Evolutionary conservation across 2,113 vertebrate genomes (phyloP).

Genomic region (Mesembrinibis cayennensis): DNA sequence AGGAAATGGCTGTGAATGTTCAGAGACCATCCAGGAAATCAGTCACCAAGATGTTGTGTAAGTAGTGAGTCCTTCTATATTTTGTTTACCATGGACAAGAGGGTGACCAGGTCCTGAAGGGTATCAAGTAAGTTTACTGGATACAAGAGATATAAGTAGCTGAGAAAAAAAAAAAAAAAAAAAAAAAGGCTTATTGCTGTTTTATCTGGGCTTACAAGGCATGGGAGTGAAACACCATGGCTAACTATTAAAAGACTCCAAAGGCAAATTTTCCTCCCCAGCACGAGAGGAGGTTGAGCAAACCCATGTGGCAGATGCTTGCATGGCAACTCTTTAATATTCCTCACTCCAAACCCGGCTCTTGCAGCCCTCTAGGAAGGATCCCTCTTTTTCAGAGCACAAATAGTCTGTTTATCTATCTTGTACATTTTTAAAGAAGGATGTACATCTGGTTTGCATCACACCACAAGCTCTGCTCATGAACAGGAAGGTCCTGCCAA

Average conservation of each 20-base stretch:
- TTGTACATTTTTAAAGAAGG: not conserved
- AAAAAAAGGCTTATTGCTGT: not conserved
- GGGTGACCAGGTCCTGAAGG: not conserved
- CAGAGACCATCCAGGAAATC: slow-evolving; percentile 77
- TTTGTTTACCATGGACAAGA: not conserved
- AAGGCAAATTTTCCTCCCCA: not conserved
- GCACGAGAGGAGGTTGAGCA: not conserved
- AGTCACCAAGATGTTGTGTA: slow-evolving; percentile 80
- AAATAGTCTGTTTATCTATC: not conserved
- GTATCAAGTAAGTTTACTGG: not conserved
- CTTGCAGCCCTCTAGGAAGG: not conserved
- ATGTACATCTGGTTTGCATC: not conserved
- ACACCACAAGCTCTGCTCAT: not conserved
- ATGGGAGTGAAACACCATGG: not conserved
- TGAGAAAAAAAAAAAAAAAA: not conserved
- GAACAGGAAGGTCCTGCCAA: not conserved
- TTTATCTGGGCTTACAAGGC: not conserved
- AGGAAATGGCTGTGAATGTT: slow-evolving; percentile 70
- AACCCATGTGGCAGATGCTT: not conserved
- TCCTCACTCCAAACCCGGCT: not conserved
- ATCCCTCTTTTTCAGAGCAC: not conserved
- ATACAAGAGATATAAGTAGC: not conserved
- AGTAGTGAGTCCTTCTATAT: not conserved
- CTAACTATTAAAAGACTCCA: not conserved
- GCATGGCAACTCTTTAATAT: not conserved